Base-by-base conservation (phyloP, 2,113 vertebrate species). In the Tachuris rubrigastra region DNA sequence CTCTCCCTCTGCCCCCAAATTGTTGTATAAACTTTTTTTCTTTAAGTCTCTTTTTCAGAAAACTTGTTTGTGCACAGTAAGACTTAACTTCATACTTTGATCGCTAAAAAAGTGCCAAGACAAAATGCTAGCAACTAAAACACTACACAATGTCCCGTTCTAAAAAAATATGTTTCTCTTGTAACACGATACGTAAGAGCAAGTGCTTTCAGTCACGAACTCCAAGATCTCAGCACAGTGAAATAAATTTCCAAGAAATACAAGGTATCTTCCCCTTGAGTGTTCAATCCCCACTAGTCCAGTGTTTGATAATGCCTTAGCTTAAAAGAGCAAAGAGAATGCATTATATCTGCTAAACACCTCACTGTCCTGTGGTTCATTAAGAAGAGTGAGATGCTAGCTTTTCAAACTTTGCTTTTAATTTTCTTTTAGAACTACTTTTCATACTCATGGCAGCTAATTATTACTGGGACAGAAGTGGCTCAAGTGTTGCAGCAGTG, bases 251-350 rank as follows among this genome's bases (percentile, higher is more conserved):
- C 52, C 3, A 1, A 71, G 83, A 89, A 92, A 35, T 10, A 77
- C 18, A 83, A 79, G 41, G 5, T 44, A 18, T 21, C 59, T 82
- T 82, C 27, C 65, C 60, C n/a, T 63, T 68, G 47, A 78, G 52
- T 37, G 65, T 77, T 93, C 85, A 77, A 49, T 44, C 31, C 47
- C 35, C 37, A 27, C 49, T 52, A 23, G 13, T 84, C 58, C 42
- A 65, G 65, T 5, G 17, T 65, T 77, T 60, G 79, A 91, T 67
- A 39, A 4, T 53, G 69, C 41, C 69, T 81, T 66, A 76, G 35
- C 50, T 59, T 77, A 62, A 60, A 85, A 92, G 75, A 87, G 77
- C 73, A 94, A 94, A 87, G 87, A 67, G 68, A 94, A 89, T 66
- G 20, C 31, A 42, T 82, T 91, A 55, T 35, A 66, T 33, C n/a